Evolutionary conservation across 1,140 invertebrate species (phyloP).

Genomic region (Micrasema longulum): DNA sequence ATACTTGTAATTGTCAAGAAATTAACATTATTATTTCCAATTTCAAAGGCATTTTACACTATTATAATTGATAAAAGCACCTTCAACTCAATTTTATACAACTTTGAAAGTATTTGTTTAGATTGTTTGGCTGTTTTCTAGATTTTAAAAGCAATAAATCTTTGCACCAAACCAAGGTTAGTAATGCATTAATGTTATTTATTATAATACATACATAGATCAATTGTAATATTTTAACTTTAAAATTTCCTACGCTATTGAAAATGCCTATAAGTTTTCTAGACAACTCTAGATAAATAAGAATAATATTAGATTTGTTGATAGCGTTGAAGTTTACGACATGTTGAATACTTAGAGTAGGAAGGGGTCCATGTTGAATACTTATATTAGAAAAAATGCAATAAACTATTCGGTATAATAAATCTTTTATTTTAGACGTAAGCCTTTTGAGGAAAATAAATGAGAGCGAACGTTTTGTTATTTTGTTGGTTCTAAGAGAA

Average conservation of each 20-base stretch:
- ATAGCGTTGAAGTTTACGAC: slow-evolving; percentile 32
- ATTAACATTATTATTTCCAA: no score
- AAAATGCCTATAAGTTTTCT: slow-evolving; percentile 26
- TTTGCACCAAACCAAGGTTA: neutral
- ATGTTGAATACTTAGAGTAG: slow-evolving; percentile 45
- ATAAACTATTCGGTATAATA: slow-evolving; percentile 44
- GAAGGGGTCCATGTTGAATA: slow-evolving; percentile 50
- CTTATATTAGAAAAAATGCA: slow-evolving; percentile 42
- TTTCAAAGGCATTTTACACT: no score
- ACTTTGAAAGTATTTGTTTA: no score
- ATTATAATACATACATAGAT: slow-evolving; percentile 25
- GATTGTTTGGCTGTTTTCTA: no score
- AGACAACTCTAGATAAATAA: slow-evolving; percentile 31
- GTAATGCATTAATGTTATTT: slow-evolving; percentile 11
- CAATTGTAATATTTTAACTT: slow-evolving; percentile 24
- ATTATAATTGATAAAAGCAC: no score
- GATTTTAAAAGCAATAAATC: slow-evolving; percentile 1
- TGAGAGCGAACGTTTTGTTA: no score
- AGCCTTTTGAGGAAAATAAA: no score
- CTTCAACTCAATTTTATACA: no score
- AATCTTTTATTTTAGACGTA: no score
- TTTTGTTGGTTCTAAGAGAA: no score
- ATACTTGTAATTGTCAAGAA: no score
- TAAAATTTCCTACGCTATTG: slow-evolving; percentile 13
- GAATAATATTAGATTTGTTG: slow-evolving; percentile 24